Conservation (phyloP, 2,797 vertebrate genomes). For the Hypotaenidia philippensis region DNA sequence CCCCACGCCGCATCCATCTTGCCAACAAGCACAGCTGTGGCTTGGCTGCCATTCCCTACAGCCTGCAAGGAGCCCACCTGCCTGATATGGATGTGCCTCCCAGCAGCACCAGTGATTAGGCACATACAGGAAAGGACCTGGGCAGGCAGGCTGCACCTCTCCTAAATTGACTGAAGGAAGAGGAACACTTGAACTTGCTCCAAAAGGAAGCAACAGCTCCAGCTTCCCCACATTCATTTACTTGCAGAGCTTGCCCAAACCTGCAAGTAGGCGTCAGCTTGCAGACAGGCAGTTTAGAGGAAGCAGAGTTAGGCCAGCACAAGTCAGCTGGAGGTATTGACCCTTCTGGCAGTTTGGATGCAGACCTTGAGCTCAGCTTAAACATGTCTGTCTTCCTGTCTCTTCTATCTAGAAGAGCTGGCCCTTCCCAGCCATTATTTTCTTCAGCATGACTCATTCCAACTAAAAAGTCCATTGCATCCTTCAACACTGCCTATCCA, state of each 20-base stretch:
- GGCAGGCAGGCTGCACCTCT: constrained; percentile 24
- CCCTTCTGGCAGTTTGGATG: constrained; percentile 63
- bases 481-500: background rate
- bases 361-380: constrained; percentile 36
- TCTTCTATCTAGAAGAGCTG: background rate
- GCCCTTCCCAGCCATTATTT: background rate
- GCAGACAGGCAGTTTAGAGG: constrained; percentile 16
- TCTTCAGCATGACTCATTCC: background rate
- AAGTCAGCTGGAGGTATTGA: constrained; percentile 35
- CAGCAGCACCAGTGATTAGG: background rate
- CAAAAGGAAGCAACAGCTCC: constrained; percentile 47
- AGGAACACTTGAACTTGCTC: constrained; percentile 25
- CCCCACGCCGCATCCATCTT: background rate
- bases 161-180: constrained; percentile 27
- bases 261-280: constrained; percentile 10
- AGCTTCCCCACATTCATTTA: constrained; percentile 40
- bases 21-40: background rate
- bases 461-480: background rate
- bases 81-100: background rate
- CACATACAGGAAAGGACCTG: background rate
- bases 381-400: background rate
- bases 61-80: constrained; percentile 40
- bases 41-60: constrained; percentile 15
- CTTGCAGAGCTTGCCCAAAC: constrained; percentile 51
- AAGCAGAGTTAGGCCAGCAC: constrained; percentile 34